phyloP scores from a whole-genome alignment of 1,140 invertebrate species.

The Diorhabda elongata region DNA sequence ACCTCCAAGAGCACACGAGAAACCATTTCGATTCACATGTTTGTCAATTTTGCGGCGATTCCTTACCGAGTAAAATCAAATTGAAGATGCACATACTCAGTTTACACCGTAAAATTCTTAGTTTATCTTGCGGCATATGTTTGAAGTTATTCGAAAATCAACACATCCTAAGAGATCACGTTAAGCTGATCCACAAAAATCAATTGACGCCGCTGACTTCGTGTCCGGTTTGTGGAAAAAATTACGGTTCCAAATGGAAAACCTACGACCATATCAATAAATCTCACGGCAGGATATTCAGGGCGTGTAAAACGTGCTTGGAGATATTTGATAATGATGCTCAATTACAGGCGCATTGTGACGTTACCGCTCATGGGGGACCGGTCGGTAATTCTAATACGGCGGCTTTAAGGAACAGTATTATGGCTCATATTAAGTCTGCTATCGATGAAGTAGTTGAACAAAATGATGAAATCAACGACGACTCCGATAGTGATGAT shows the following conservation, averaged over 20 bases:
- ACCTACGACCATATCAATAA: slow-evolving; percentile 61
- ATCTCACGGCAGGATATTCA: slow-evolving; percentile 56
- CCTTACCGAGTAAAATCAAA: slow-evolving; percentile 56
- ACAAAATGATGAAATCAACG: slow-evolving; percentile 19
- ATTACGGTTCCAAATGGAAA: slow-evolving; percentile 59
- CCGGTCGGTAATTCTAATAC: background rate
- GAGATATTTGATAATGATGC: slow-evolving; percentile 54
- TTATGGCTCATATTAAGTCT: slow-evolving; percentile 21
- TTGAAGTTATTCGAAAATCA: slow-evolving; percentile 55
- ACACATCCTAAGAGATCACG: slow-evolving; percentile 56
- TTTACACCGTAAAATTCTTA: slow-evolving; percentile 54
- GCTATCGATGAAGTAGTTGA: slow-evolving; percentile 21
- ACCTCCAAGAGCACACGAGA: slow-evolving; percentile 52
- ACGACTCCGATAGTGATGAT: slow-evolving; percentile 18
- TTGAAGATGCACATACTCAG: slow-evolving; percentile 59
- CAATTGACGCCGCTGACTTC: slow-evolving; percentile 53
- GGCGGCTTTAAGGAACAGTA: slow-evolving; percentile 13
- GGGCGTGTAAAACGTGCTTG: slow-evolving; percentile 57
- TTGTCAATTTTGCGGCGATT: slow-evolving; percentile 61
- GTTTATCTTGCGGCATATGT: slow-evolving; percentile 58
- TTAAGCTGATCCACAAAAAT: slow-evolving; percentile 51
- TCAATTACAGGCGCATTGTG: slow-evolving; percentile 52
- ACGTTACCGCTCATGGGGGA: slow-evolving; percentile 46
- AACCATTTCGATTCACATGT: slow-evolving; percentile 55
- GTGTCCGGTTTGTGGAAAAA: slow-evolving; percentile 59